Evolutionary conservation across 2,888 invertebrate genomes (phyloP).

Genomic region (Mimumesa dahlbomi): DNA sequence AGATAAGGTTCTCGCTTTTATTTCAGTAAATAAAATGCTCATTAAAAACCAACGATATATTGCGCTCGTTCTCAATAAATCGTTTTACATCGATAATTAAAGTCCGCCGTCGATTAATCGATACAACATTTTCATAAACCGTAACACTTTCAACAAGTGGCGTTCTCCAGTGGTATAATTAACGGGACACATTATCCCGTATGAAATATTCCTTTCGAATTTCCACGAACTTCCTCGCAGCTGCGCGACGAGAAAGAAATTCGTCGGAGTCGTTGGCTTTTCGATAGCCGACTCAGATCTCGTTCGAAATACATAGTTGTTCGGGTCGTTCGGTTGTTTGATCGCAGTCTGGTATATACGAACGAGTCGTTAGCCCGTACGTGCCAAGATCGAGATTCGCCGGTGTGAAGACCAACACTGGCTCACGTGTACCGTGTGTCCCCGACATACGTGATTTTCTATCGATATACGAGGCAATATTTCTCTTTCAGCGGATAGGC

Average conservation of each 20-base stretch:
- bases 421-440: constrained; percentile 35
- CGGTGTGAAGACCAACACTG: constrained; percentile 48
- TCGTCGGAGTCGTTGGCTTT: constrained; percentile 17
- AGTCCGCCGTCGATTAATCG: constrained; percentile 29
- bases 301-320: constrained; percentile 57
- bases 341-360: constrained; percentile 62
- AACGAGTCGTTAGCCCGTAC: constrained; percentile 65
- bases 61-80: constrained; percentile 37
- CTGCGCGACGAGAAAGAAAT: not conserved
- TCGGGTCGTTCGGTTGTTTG: constrained; percentile 56
- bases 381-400: constrained; percentile 60
- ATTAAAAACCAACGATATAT: not conserved
- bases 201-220: constrained; percentile 6
- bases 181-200: not conserved
- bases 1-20: no score
- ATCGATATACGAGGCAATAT: constrained; percentile 29
- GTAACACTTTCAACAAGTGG: not conserved
- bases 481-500: constrained; percentile 48
- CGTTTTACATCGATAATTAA: constrained; percentile 29
- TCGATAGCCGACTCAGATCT: constrained; percentile 34
- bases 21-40: constrained; percentile 2
- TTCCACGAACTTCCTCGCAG: constrained; percentile 9
- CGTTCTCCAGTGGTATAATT: constrained; percentile 9
- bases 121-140: constrained; percentile 24
- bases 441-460: constrained; percentile 42